Base-by-base conservation (phyloP, 2,797 vertebrate species). In the Hapalemur alaotrensis region DNA sequence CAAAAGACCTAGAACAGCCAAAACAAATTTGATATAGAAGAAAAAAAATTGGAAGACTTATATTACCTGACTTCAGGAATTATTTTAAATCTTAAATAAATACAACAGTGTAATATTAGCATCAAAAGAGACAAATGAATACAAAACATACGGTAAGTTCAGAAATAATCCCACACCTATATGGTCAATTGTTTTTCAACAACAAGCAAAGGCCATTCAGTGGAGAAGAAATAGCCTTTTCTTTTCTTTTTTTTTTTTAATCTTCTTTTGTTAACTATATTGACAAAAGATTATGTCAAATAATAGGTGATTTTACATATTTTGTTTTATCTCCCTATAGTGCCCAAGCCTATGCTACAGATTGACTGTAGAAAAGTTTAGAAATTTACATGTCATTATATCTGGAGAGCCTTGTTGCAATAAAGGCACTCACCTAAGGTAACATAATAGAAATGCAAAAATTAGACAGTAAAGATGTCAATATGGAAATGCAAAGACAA, bases 211-310 rank as follows among this genome's bases (percentile, higher is more conserved):
- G 4, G 23, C 3, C 1, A 30, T 22, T 70, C 1, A 46, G 1
- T 35, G 20, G 28, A 46, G 3, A 52, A 76, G 25, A 11, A 75
- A 48, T 18, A 54, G 18, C 23, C 46, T 22, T 69, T 82, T 50
- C 9, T 38, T 38, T 38, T 38, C 38, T 38, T 38, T 38, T 38
- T 38, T 38, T 38, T 38, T 38, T 13, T 73, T n/a, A n/a, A 30
- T 48, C 22, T 92, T 75, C 41, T 86, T 84, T 57, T 54, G 38
- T 63, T 89, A 95, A 89, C 8, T 48, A 59, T 30, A 50, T 8
- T 94, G 79, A 82, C 35, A 93, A 81, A 94, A 80, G 23, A 86
- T 59, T 83, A 96, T 78, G 46, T 41, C 23, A 89, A 41, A 12
- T 12, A 38, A 38, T 38, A 38, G 57, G n/a, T 75, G 32, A 82